These are phyloP conservation scores for Keiferia lycopersicella DNA, from an alignment of 2,888 invertebrate genomes.

Conservation along the genomic window DNA sequence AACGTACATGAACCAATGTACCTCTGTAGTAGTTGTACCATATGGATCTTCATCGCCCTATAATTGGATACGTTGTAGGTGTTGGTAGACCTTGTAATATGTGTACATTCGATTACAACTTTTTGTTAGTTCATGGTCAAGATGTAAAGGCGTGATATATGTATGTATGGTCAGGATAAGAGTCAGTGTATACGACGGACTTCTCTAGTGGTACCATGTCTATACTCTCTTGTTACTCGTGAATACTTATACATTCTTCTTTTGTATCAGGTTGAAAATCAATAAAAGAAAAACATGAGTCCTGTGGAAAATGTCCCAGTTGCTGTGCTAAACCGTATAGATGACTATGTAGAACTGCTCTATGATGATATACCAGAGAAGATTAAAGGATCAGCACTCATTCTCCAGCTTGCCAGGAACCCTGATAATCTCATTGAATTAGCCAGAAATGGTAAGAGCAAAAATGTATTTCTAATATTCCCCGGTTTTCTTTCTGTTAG, in stretches of 20 bases:
- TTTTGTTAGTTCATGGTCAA: not conserved
- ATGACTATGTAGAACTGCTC: constrained; percentile 96
- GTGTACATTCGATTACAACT: not conserved
- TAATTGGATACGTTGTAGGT: not conserved
- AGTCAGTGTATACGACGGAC: not conserved
- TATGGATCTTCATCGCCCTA: no score
- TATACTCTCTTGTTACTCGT: no score
- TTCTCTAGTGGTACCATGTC: no score
- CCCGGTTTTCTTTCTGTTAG: no score
- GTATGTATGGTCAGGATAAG: not conserved
- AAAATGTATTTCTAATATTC: no score
- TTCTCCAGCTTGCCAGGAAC: constrained; percentile 94
- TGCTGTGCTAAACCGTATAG: constrained; percentile 90
- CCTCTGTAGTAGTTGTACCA: no score
- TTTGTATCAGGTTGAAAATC: not conserved
- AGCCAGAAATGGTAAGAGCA: constrained; percentile 91
- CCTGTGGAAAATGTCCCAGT: constrained; percentile 81
- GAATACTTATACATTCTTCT: no score
- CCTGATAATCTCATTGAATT: constrained; percentile 97
- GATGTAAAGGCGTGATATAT: no score
- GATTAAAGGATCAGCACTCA: constrained; percentile 94
- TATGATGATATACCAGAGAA: constrained; percentile 98
- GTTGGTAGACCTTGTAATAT: constrained; percentile 5
- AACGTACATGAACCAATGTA: no score
- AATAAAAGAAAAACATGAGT: constrained; percentile 53